These are phyloP conservation scores for Myotis myotis DNA, from an alignment of 2,797 vertebrate genomes.

Conservation along the genomic window DNA sequence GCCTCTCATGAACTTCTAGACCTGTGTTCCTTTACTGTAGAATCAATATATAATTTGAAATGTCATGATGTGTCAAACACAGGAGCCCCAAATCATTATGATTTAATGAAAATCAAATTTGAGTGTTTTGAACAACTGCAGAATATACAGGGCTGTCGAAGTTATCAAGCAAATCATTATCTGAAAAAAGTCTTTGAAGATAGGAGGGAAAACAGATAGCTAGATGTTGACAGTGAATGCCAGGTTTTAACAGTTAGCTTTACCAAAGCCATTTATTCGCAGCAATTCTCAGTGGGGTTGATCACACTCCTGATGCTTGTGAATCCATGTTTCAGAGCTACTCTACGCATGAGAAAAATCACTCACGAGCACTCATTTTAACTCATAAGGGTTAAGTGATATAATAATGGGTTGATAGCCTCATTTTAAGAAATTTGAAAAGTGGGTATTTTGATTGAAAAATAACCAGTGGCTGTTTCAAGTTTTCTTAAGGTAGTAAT, in stretches of 20 bases:
- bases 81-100: background rate
- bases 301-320: constrained; percentile 60
- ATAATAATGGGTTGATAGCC: constrained; percentile 49
- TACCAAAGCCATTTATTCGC: constrained; percentile 45
- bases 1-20: background rate
- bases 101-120: constrained; percentile 48
- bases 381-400: constrained; percentile 15
- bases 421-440: constrained; percentile 50
- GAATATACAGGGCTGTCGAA: background rate
- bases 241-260: constrained; percentile 50
- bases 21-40: background rate
- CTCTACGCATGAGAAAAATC: constrained; percentile 51
- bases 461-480: constrained; percentile 29
- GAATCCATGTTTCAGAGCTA: constrained; percentile 49
- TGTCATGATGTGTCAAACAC: constrained; percentile 3
- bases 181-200: constrained; percentile 5
- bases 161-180: constrained; percentile 41
- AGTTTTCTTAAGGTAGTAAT: constrained; percentile 61
- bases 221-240: constrained; percentile 31
- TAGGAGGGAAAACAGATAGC: background rate
- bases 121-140: constrained; percentile 33
- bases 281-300: constrained; percentile 57
- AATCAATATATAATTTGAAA: constrained; percentile 35
- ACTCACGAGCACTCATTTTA: constrained; percentile 44
- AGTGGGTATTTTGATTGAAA: constrained; percentile 67